Percentiles rank a stretch among this genome's conserved stretches.
Evolutionary conservation across 53 echinoderm and acorn worm genomes (phyloP).

Genomic region (Antedon mediterranea): DNA sequence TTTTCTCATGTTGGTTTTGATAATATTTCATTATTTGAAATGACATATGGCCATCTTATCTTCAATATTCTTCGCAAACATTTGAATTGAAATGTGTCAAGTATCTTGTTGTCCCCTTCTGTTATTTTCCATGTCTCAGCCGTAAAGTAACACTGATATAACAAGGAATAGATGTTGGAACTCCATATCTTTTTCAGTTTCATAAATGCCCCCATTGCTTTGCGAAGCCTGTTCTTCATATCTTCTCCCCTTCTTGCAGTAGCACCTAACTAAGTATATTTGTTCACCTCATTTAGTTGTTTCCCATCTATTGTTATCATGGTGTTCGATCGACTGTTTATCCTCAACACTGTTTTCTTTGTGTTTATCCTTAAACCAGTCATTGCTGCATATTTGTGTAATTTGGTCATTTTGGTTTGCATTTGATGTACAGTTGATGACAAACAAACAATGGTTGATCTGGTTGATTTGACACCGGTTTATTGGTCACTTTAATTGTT

Average conservation of each 20-base stretch:
- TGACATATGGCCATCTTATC: no score
- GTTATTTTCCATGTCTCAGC: not conserved
- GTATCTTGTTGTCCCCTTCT: not conserved
- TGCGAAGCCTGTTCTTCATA: not conserved
- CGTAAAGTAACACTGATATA: not conserved
- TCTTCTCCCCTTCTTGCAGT: not conserved
- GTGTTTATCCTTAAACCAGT: not conserved
- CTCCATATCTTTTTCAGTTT: not conserved
- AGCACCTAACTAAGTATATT: not conserved
- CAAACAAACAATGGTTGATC: no score
- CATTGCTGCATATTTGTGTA: not conserved
- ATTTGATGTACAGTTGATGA: no score
- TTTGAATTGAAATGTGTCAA: not conserved
- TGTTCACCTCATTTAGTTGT: not conserved
- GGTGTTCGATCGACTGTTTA: not conserved
- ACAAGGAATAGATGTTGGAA: not conserved
- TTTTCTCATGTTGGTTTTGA: no score
- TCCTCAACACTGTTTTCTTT: not conserved
- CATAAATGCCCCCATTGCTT: not conserved
- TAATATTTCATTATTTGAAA: no score
- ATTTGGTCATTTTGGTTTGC: no score
- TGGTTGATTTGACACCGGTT: no score
- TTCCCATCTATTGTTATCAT: not conserved
- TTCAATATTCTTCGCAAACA: not conserved
- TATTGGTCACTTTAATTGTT: no score